Evolutionary conservation across 1,140 invertebrate species (phyloP), one percentile per base, ranked within the genome.

Genomic region (Neodiprion virginianus): DNA sequence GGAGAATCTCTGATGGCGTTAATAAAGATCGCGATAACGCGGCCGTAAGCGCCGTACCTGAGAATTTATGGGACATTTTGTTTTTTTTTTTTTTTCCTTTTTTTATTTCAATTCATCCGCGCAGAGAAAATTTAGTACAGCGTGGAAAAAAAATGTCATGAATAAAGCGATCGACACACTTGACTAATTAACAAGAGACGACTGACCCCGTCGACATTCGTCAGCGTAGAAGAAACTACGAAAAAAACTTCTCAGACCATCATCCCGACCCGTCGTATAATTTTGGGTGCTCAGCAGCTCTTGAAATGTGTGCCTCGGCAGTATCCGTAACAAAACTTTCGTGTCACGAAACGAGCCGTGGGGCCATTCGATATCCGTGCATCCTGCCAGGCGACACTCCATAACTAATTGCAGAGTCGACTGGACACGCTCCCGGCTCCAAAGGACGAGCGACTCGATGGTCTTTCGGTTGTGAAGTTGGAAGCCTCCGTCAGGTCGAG

Each of bases 21-120:
- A 61, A 61, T 61, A 61, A 61, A 61, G 53, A 61, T 61, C 53
- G 53, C 53, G 53, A 61, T 61, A 61, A 61, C 53, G 53, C 11
- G 53, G 11, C 28, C 28, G 11, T 61, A 61, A 61, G n/a, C 53
- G n/a, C 53, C 53, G 53, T 61, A 61, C n/a, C 11, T 5, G n/a
- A 61, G 2, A 61, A 61, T 61, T 61, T 61, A 61, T 61, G 53
- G 53, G 53, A 61, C 5, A 14, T 8, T 61, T 12, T 61, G n/a
- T 61, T 8, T 17, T 12, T 40, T 40, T 40, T 3, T 40, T 40
- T 40, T 40, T 40, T 3, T 40, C 1, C 5, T 40, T 40, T 5
- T 40, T 40, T 3, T 40, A 5, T 40, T 40, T 40, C 28, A 21
- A 21, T 21, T 21, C 5, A 40, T 40, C 28, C 28, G 5, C 5